Evolutionary conservation across 2,797 vertebrate species (phyloP).

Genomic region (Cossypha niveicapilla): DNA sequence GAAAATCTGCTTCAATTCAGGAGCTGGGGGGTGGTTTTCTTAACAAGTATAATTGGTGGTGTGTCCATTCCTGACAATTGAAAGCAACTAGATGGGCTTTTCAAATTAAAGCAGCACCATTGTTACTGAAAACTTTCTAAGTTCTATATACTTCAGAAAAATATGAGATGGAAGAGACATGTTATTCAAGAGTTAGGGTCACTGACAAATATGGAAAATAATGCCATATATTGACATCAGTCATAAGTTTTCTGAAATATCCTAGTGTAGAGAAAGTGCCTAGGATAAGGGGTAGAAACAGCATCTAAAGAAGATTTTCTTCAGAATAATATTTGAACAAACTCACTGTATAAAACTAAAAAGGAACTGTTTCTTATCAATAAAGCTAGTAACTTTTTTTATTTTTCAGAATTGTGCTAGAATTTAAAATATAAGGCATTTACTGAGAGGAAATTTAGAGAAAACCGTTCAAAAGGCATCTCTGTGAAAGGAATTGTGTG

Average conservation of each 20-base stretch:
- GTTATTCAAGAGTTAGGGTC: neutral
- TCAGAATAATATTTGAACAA: neutral
- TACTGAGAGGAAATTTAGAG: neutral
- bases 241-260: neutral
- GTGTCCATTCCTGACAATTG: neutral
- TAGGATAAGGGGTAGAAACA: neutral
- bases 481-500: neutral
- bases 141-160: neutral
- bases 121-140: neutral
- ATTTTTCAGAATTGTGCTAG: neutral
- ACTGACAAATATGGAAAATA: neutral
- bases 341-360: neutral
- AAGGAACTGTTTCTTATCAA: neutral
- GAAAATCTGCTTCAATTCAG: neutral
- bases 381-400: fast-evolving
- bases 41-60: neutral
- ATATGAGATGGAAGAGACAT: neutral
- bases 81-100: neutral
- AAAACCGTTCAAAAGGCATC: neutral
- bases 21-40: fast-evolving
- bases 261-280: neutral
- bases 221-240: neutral
- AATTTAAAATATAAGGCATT: neutral
- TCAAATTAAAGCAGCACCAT: neutral
- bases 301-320: neutral